Evolutionary conservation across 2,113 vertebrate genomes (phyloP).

Genomic region (Lepisosteus osseus): DNA sequence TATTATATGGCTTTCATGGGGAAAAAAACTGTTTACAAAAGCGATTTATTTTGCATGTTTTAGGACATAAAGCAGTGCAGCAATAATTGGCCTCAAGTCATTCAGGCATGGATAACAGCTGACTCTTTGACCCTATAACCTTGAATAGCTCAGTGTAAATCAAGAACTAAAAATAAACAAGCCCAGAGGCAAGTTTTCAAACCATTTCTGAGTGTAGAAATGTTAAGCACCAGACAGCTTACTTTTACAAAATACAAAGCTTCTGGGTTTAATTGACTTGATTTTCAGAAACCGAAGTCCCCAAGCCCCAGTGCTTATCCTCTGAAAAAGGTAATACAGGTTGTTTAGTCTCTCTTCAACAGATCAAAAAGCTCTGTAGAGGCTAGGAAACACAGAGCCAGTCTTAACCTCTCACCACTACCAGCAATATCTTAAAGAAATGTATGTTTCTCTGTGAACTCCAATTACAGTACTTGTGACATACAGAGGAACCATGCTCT

Average conservation of each 20-base stretch:
- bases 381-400: too few relatives aligned
- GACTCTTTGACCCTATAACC: not conserved
- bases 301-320: not conserved
- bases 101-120: not conserved
- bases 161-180: constrained; percentile 3
- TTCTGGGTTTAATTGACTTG: not conserved
- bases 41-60: not conserved
- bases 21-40: not conserved
- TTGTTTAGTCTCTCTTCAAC: too few relatives aligned
- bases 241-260: not conserved
- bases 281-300: not conserved
- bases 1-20: not conserved
- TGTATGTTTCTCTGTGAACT: too few relatives aligned
- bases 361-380: too few relatives aligned
- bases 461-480: too few relatives aligned
- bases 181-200: not conserved
- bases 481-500: too few relatives aligned
- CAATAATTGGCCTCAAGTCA: not conserved
- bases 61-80: not conserved
- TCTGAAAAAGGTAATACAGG: too few relatives aligned
- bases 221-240: not conserved
- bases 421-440: too few relatives aligned
- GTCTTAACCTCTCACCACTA: too few relatives aligned
- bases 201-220: not conserved
- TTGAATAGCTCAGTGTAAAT: not conserved